Percentiles rank a stretch among this genome's conserved stretches.
Conservation (phyloP, 2,113 vertebrate species). For the Python bivittatus region DNA sequence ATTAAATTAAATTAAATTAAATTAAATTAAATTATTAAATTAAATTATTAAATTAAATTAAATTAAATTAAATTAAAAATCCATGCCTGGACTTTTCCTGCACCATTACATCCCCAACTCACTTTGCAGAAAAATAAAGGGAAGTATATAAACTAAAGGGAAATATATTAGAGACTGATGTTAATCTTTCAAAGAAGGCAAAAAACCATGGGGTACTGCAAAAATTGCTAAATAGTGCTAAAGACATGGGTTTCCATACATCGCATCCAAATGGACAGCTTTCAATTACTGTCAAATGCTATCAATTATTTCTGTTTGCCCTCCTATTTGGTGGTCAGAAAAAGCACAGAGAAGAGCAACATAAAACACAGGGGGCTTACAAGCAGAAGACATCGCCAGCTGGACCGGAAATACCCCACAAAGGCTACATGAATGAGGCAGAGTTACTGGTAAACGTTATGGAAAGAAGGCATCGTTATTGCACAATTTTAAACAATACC, state of each 20-base stretch:
- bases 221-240: background rate
- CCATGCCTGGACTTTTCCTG: background rate
- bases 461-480: background rate
- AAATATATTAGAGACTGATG: background rate
- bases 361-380: background rate
- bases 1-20: too few relatives aligned
- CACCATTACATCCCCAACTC: background rate
- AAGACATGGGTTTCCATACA: background rate
- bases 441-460: background rate
- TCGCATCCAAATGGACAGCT: background rate
- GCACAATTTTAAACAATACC: background rate
- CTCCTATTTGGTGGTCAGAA: background rate
- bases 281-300: too few relatives aligned
- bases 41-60: too few relatives aligned
- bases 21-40: too few relatives aligned
- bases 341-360: background rate
- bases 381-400: background rate
- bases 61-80: too few relatives aligned
- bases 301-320: background rate
- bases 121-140: background rate
- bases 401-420: background rate
- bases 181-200: background rate
- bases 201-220: background rate
- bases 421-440: background rate
- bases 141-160: background rate